These are phyloP conservation scores for Gastrophryne carolinensis DNA, from an alignment of 2,797 vertebrate species.

Conservation along the genomic window DNA sequence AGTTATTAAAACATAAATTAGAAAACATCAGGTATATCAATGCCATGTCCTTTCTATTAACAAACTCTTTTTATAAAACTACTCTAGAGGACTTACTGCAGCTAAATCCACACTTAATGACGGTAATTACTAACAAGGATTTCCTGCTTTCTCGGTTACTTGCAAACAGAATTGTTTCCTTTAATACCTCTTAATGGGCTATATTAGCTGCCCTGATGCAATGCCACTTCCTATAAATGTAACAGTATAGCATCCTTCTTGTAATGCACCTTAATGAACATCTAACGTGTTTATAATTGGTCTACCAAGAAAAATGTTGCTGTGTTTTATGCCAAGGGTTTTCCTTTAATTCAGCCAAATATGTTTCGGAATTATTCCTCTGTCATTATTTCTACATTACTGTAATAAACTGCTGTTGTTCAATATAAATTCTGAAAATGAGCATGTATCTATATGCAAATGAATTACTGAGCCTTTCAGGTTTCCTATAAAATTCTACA, in stretches of 20 bases:
- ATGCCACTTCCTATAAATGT: conserved; percentile 48
- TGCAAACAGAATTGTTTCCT: conserved; percentile 35
- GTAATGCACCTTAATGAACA: conserved; percentile 45
- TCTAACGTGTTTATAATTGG: conserved; percentile 46
- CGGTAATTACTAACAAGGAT: conserved; percentile 34
- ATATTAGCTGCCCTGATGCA: conserved; percentile 38
- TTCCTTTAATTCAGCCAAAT: conserved; percentile 8
- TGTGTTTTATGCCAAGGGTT: conserved; percentile 16
- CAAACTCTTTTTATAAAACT: neutral
- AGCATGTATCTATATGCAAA: conserved; percentile 27
- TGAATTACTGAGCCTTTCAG: neutral
- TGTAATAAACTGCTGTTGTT: conserved; percentile 5
- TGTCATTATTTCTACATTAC: conserved; percentile 41
- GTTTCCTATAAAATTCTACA: neutral
- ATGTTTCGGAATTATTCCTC: conserved; percentile 29
- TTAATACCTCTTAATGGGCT: conserved; percentile 45
- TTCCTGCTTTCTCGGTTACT: conserved; percentile 36
- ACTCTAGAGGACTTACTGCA: neutral
- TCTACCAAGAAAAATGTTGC: conserved; percentile 29
- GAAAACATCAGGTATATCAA: neutral
- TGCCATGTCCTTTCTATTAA: neutral
- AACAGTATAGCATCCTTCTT: conserved; percentile 35
- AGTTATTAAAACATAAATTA: neutral
- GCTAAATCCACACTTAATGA: conserved; percentile 11
- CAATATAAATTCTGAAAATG: conserved; percentile 34